Percentiles rank a stretch among this genome's conserved stretches.
These are phyloP conservation scores for Sebastes schlegelii DNA, from an alignment of 2,113 vertebrate species.

Conservation along the genomic window DNA sequence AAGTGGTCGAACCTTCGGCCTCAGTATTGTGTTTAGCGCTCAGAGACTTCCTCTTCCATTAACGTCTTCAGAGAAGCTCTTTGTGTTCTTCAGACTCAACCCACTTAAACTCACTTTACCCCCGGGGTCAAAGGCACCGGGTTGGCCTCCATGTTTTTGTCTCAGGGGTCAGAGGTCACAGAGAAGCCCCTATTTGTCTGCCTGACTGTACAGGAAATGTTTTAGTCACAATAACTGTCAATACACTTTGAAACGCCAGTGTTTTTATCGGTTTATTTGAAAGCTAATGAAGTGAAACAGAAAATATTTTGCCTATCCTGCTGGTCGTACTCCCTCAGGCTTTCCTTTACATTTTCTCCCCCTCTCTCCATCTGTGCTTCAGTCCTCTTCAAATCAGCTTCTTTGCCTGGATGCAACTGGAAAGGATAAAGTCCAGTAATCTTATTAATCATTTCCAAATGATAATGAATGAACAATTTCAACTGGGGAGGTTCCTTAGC, in stretches of 20 bases:
- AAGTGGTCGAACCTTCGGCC: slow-evolving; percentile 6
- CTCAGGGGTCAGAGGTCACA: slow-evolving; percentile 29
- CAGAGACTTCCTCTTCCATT: slow-evolving; percentile 49
- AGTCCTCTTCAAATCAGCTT: no score
- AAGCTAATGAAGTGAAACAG: not conserved
- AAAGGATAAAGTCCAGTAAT: no score
- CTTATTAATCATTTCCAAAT: no score
- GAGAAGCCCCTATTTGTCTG: slow-evolving; percentile 5
- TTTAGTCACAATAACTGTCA: not conserved
- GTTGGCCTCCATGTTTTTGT: slow-evolving; percentile 23
- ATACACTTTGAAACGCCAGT: not conserved
- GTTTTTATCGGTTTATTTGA: not conserved
- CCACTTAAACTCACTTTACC: slow-evolving; percentile 3
- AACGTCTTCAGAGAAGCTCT: slow-evolving; percentile 57
- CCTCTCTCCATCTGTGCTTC: no score
- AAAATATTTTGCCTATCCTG: not conserved
- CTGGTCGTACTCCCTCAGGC: no score
- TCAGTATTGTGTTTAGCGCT: slow-evolving; percentile 38
- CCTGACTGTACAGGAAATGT: not conserved
- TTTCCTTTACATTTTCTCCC: no score
- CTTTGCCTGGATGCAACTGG: no score
- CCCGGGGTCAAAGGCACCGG: not conserved
- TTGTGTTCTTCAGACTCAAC: slow-evolving; percentile 41
- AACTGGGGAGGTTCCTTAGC: no score
- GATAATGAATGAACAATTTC: no score